phyloP scores from a whole-genome alignment of 2,113 vertebrate genomes.

The Ammospiza nelsoni region DNA sequence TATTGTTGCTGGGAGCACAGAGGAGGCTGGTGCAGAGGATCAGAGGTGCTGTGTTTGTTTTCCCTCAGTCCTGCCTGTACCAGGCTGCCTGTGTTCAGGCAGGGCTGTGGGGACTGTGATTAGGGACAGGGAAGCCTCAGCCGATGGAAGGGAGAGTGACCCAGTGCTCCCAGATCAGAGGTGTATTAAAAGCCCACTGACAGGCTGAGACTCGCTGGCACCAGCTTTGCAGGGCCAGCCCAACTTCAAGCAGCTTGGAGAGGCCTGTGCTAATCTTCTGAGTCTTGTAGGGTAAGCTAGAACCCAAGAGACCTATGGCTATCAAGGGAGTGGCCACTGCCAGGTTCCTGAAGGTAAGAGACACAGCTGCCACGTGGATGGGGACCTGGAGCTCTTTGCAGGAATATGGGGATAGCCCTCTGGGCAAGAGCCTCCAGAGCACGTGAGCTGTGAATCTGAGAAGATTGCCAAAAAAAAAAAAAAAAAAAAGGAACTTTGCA shows the following conservation, averaged over 20 bases:
- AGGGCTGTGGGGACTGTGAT: neutral
- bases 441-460: neutral
- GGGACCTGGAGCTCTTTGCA: neutral
- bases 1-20: conserved; percentile 23
- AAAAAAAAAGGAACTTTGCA: neutral
- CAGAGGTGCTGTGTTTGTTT: neutral
- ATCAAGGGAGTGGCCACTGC: neutral
- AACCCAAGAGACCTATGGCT: no score
- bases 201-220: neutral
- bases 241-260: neutral
- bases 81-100: accelerated
- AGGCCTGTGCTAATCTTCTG: neutral
- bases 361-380: neutral
- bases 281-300: neutral
- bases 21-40: neutral
- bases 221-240: neutral
- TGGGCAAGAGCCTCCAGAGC: neutral
- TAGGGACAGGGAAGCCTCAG: no score
- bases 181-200: neutral
- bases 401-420: neutral
- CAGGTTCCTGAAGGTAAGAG: neutral
- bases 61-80: accelerated
- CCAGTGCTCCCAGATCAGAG: neutral
- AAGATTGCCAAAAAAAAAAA: neutral
- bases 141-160: neutral